Percentiles rank a stretch among this genome's conserved stretches.
These are phyloP conservation scores for Megaptera novaeangliae DNA, from an alignment of 2,113 vertebrate genomes.

Conservation along the genomic window DNA sequence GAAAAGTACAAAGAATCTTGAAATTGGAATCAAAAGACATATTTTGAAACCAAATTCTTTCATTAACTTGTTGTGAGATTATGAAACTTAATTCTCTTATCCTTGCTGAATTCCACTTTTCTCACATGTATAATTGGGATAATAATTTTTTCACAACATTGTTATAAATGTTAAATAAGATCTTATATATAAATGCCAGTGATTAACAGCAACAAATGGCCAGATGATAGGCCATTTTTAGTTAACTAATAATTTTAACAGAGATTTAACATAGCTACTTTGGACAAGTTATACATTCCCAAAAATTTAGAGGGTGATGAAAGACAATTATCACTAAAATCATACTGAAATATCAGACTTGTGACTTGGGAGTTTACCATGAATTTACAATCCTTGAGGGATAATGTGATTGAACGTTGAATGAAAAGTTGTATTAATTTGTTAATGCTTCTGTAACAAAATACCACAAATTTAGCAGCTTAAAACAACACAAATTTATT, in stretches of 20 bases:
- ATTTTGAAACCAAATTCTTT: neutral
- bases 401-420: neutral
- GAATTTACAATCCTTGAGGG: neutral
- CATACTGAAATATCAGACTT: neutral
- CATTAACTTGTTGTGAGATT: neutral
- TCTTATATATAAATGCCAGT: neutral
- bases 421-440: neutral
- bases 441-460: neutral
- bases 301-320: neutral
- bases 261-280: neutral
- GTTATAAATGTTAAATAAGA: neutral
- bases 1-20: neutral
- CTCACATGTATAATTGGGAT: neutral
- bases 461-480: neutral
- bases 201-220: neutral
- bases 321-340: neutral
- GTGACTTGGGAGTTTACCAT: neutral
- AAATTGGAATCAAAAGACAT: neutral
- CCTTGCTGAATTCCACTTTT: neutral
- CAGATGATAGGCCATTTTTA: neutral
- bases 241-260: neutral
- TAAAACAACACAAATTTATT: neutral
- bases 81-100: neutral
- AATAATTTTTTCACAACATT: neutral
- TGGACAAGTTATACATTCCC: neutral